phyloP scores from a whole-genome alignment of 1,140 invertebrate species.

The Nasonia vitripennis region DNA sequence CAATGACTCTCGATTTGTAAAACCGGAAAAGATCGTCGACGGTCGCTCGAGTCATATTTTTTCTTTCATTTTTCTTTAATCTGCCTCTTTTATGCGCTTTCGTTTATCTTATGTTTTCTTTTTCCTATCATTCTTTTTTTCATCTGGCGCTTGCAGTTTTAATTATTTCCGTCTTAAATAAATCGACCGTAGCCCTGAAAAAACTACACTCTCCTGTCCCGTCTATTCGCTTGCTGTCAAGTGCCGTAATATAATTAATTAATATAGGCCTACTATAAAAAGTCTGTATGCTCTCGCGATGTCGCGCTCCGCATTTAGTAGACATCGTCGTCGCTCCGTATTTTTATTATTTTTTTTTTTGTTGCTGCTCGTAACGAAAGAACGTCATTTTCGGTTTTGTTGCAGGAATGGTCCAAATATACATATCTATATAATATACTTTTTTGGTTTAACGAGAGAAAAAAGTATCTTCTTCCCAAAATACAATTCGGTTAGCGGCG shows the following conservation, averaged over 20 bases:
- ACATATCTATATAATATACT: constrained; percentile 75
- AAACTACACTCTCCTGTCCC: constrained; percentile 54
- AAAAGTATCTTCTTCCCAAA: constrained; percentile 75
- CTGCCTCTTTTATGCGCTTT: constrained; percentile 31
- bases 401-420: constrained; percentile 75
- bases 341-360: constrained; percentile 51
- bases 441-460: constrained; percentile 76
- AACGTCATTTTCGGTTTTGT: constrained; percentile 72
- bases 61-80: constrained; percentile 2
- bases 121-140: constrained; percentile 48
- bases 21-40: constrained; percentile 52
- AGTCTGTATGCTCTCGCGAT: constrained; percentile 69
- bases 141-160: constrained; percentile 40
- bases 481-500: constrained; percentile 70
- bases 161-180: constrained; percentile 60
- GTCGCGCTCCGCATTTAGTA: constrained; percentile 57
- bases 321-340: constrained; percentile 62
- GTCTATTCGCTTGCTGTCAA: constrained; percentile 58
- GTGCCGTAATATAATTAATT: constrained; percentile 67
- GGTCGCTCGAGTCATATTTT: constrained; percentile 47
- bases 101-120: constrained; percentile 51
- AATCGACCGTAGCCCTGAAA: constrained; percentile 61
- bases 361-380: constrained; percentile 72
- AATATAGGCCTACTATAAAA: constrained; percentile 72
- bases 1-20: constrained; percentile 52